Evolutionary conservation across 1,140 invertebrate genomes (phyloP).

Genomic region (Zaprionus ornatus): DNA sequence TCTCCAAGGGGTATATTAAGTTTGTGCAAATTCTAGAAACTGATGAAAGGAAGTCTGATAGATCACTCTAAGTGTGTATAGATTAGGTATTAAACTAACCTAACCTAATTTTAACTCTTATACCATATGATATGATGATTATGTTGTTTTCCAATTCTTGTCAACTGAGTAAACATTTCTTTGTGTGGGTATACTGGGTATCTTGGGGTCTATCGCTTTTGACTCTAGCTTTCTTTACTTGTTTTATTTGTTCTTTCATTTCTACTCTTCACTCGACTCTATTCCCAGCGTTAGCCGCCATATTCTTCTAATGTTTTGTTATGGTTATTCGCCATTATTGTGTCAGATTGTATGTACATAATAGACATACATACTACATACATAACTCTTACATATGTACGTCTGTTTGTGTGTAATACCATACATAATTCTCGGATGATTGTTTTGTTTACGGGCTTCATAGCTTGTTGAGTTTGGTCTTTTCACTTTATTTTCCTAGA

Average conservation of each 20-base stretch:
- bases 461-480: not conserved
- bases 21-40: not conserved
- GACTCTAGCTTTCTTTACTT: constrained; percentile 10
- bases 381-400: not conserved
- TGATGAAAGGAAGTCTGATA: too few species aligned
- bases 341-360: constrained; percentile 14
- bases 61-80: too few species aligned
- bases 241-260: constrained; percentile 30
- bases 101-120: too few species aligned
- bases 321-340: constrained; percentile 35
- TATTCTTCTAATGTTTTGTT: constrained; percentile 34
- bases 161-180: too few species aligned
- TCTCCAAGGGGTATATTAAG: constrained; percentile 1
- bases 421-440: not conserved
- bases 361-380: not conserved
- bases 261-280: not conserved
- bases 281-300: constrained; percentile 19
- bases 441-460: not conserved
- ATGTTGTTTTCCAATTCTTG: too few species aligned
- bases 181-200: not conserved
- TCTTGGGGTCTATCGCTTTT: not conserved
- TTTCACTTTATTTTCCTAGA: not conserved
- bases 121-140: too few species aligned
- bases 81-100: too few species aligned
- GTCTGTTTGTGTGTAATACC: not conserved